phyloP scores from a whole-genome alignment of 37 sponge, comb jelly and placozoan species.

The Cliona cf. orientalis region DNA sequence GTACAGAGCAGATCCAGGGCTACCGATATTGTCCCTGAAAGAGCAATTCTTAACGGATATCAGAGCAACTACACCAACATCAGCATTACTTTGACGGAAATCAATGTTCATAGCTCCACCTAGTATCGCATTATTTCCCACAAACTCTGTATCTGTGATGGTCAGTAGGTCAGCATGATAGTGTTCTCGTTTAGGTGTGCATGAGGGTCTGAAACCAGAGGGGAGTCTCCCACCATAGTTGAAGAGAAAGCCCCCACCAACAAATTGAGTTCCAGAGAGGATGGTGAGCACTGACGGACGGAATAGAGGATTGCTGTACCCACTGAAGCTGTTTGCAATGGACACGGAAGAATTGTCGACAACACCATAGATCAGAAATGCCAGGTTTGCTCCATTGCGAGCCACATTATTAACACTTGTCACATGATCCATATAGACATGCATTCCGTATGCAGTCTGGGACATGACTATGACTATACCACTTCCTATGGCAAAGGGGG shows the following conservation, averaged over 20 bases:
- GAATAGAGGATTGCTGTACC: not conserved
- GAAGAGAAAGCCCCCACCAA: not conserved
- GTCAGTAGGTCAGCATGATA: not conserved
- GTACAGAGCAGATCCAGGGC: conserved; percentile 4
- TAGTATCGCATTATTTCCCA: not conserved
- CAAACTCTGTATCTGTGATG: not conserved
- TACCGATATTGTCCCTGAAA: conserved; percentile 4
- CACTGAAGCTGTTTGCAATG: conserved; percentile 2
- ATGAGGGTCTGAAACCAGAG: not conserved
- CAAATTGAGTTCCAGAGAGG: not conserved
- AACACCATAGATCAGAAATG: not conserved
- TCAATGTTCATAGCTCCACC: not conserved
- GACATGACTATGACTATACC: not conserved
- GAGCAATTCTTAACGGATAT: not conserved
- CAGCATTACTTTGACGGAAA: not conserved
- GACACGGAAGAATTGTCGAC: not conserved
- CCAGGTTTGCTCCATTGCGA: not conserved
- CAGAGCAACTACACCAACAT: not conserved
- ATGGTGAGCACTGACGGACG: not conserved
- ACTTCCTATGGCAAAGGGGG: not conserved
- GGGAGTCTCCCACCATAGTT: not conserved
- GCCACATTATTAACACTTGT: not conserved
- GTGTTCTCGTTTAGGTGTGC: not conserved
- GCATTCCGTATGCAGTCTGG: not conserved
- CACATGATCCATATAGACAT: not conserved